phyloP scores from a whole-genome alignment of 2,797 vertebrate genomes.

The Podarcis lilfordi region DNA sequence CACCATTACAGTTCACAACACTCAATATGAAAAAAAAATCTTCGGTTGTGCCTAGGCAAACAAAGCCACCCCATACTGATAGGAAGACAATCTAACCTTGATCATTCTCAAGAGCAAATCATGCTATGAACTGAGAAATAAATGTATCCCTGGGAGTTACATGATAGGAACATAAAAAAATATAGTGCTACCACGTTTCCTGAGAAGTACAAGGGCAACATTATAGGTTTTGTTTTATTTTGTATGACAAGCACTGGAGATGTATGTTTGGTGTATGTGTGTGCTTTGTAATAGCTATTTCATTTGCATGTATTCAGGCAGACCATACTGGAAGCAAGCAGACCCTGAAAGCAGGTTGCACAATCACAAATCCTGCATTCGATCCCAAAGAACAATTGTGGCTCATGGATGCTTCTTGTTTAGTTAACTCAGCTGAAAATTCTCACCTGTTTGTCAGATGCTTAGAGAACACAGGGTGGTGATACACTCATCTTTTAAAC shows the following conservation, averaged over 20 bases:
- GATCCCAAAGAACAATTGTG: neutral
- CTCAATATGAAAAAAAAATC: neutral
- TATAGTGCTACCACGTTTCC: neutral
- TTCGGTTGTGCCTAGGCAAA: neutral
- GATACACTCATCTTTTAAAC: neutral
- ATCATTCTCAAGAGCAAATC: neutral
- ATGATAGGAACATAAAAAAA: neutral
- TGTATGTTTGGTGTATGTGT: neutral
- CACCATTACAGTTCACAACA: neutral
- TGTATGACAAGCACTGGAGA: neutral
- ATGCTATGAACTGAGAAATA: neutral
- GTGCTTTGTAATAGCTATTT: neutral
- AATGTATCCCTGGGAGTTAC: neutral
- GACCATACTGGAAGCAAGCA: neutral
- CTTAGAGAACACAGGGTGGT: neutral
- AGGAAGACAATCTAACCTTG: neutral
- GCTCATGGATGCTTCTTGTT: too few relatives aligned
- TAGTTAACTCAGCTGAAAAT: neutral
- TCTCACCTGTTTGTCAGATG: neutral
- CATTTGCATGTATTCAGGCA: neutral
- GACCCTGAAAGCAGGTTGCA: neutral
- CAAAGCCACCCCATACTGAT: neutral
- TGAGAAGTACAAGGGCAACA: neutral
- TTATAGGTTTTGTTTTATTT: neutral
- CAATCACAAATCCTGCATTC: neutral